Percentiles rank a stretch among this genome's conserved stretches.
Evolutionary conservation across 2,113 vertebrate species (phyloP).

Genomic region (Hyla sarda): DNA sequence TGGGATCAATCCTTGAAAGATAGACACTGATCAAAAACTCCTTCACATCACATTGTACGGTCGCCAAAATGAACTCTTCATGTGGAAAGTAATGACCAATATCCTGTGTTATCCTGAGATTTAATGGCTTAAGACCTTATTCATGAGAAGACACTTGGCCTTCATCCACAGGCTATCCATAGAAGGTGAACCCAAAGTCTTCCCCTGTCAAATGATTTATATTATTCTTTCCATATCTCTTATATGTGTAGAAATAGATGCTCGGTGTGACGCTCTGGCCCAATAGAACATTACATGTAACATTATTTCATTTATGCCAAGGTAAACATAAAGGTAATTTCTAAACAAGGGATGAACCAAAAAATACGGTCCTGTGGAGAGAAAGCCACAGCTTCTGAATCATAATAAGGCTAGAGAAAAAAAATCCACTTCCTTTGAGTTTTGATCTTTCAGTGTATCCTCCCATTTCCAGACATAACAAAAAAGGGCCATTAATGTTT

Average conservation of each 20-base stretch:
- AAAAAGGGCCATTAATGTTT: conserved; percentile 46
- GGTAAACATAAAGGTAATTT: conserved; percentile 23
- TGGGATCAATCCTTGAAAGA: conserved; percentile 55
- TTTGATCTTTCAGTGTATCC: conserved; percentile 41
- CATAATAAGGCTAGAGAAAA: conserved; percentile 37
- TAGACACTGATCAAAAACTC: conserved; percentile 60
- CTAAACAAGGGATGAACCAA: conserved; percentile 3
- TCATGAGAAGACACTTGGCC: conserved; percentile 64
- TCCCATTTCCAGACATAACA: conserved; percentile 52
- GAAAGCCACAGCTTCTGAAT: conserved; percentile 15
- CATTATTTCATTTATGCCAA: conserved; percentile 20
- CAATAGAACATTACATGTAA: background rate
- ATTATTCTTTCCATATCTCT: conserved; percentile 10
- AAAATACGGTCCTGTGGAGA: background rate
- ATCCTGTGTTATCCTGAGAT: conserved; percentile 64
- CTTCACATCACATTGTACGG: conserved; percentile 62
- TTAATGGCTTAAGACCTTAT: conserved; percentile 67
- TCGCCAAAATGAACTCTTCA: conserved; percentile 71
- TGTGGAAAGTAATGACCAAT: conserved; percentile 72
- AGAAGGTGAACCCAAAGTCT: conserved; percentile 28
- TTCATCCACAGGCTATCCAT: conserved; percentile 52
- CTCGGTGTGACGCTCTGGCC: background rate
- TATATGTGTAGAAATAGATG: conserved; percentile 10
- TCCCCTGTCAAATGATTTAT: conserved; percentile 39
- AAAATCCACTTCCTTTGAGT: conserved; percentile 43